Base-by-base conservation (phyloP, 2,797 vertebrate species). In the Pyrocephalus nanus region DNA sequence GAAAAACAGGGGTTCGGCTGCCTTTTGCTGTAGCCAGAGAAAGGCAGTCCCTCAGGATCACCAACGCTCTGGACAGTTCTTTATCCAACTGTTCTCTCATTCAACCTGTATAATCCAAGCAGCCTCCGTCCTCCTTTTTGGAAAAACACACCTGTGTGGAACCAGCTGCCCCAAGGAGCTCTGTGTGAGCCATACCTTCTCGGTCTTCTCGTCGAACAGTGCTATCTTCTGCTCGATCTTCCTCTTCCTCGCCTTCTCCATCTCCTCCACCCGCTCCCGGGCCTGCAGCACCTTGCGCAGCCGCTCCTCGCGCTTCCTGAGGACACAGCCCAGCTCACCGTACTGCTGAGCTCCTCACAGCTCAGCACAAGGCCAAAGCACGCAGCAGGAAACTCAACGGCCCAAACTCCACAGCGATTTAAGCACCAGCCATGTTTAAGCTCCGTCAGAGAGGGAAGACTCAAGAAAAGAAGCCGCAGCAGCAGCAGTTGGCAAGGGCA, bases 191-290 rank as follows among this genome's bases (percentile, higher is more conserved):
- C 88, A 2, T 64, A 99, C 99, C 98, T 99, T 99, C 69, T 99
- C 99, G 0, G 98, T 99, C 97, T 99, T 99, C 97, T 98, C 99
- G 25, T 99, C 98, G 8, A 98, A 97, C 62, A 99, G 98, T 6
- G 98, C 98, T 86, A 99, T 98, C 95, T 99, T 99, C 96, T 99
- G 98, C 91, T 99, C 99, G 1, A 99, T 98, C 93, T 98, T 99
- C 96, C 98, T 99, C 88, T 99, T 99, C 98, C 99, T 99, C 86
- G 99, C 98, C 55, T 98, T 98, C 88, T 99, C 98, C 26, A 98
- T 97, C 81, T 99, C 99, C 81, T 99, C 99, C 14, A 98, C 98
- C 32, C 99, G 98, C 32, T 99, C 98, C 70, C 99, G 98, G 66
- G 99, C 98, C 74, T 99, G 99, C 74, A 98, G 86, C n/a, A 99